Base-by-base conservation (phyloP, 1,140 invertebrate genomes). In the Leptopilina clavipes region DNA sequence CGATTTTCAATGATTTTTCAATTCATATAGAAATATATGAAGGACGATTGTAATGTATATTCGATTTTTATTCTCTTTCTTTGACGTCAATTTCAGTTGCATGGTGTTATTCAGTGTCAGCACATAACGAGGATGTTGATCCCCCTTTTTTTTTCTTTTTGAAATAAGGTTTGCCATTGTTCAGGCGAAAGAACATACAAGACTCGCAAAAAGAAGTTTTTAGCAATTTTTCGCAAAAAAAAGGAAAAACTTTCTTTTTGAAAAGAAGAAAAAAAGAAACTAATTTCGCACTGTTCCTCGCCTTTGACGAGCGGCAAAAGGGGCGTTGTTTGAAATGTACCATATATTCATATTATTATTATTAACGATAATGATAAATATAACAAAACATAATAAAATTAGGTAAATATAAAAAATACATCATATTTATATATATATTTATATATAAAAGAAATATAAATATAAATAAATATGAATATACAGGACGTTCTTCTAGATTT, bases 261-360 rank as follows among this genome's bases (percentile, higher is more conserved):
- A 14, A 44, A 11, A 44, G 10, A 44, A 71, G 25, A 31, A 31
- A 73, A 17, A 7, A 48, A 54, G 72, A 54, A 37, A 19, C 48
- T 3, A 40, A 40, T 31, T 65, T 77, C 77, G 54, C 79, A 80
- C 56, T 72, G 25, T 88, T 89, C 83, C 75, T 88, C 84, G 77
- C 84, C 88, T 85, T 82, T 84, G 71, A 89, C 82, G 76, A 83
- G 81, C 83, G 84, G 86, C 85, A 81, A 31, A 31, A 3, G 81
- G 85, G 86, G 85, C 87, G 84, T 89, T 90, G 89, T 90, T 90
- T 90, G 88, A 90, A 90, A 89, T 90, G 89, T 90, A 90, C 84
- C 87, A 90, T 90, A 90, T 90, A 90, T 90, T 89, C 89, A 85
- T 89, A 89, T 89, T 31, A 40, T 40, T 40, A 89, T 85, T 81